These are phyloP conservation scores for Syngnathus acus DNA, from an alignment of 2,797 vertebrate genomes.

Conservation along the genomic window DNA sequence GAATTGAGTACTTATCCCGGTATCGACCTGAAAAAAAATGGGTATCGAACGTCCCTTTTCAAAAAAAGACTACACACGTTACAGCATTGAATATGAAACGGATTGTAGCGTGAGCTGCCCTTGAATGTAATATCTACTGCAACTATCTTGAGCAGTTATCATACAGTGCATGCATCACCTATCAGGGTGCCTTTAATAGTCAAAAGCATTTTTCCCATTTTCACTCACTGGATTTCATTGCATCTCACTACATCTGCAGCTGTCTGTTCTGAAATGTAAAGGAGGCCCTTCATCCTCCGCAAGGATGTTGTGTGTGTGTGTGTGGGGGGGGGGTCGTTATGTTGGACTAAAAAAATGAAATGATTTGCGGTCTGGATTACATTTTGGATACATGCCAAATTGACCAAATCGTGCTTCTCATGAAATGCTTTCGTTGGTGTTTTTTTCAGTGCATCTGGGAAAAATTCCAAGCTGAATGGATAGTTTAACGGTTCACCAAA, in stretches of 20 bases:
- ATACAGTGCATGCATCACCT: not conserved
- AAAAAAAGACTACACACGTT: not conserved
- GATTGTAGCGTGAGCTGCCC: slow-evolving; percentile 3
- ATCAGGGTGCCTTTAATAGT: not conserved
- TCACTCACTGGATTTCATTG: slow-evolving; percentile 41
- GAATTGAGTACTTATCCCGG: too few relatives aligned
- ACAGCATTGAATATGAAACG: not conserved
- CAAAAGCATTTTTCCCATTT: slow-evolving; percentile 40
- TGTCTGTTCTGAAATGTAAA: slow-evolving; percentile 41
- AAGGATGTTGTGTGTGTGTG: slow-evolving; percentile 32
- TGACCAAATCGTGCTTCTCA: not conserved
- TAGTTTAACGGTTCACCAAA: not conserved
- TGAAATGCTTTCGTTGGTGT: not conserved
- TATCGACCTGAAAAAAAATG: too few relatives aligned
- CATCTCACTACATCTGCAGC: slow-evolving; percentile 51
- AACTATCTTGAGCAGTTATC: slow-evolving; percentile 4
- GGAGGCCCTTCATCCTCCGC: slow-evolving; percentile 35
- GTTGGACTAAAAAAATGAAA: slow-evolving; percentile 12
- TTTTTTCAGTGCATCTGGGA: not conserved
- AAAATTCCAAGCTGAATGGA: not conserved
- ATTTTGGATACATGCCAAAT: slow-evolving; percentile 8
- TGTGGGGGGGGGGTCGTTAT: slow-evolving; percentile 13
- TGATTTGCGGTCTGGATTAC: slow-evolving; percentile 3
- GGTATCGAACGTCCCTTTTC: too few relatives aligned
- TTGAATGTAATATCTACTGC: slow-evolving; percentile 2